Conservation (phyloP, 2,888 invertebrate genomes). For the Acanthococcus lagerstroemiae region DNA sequence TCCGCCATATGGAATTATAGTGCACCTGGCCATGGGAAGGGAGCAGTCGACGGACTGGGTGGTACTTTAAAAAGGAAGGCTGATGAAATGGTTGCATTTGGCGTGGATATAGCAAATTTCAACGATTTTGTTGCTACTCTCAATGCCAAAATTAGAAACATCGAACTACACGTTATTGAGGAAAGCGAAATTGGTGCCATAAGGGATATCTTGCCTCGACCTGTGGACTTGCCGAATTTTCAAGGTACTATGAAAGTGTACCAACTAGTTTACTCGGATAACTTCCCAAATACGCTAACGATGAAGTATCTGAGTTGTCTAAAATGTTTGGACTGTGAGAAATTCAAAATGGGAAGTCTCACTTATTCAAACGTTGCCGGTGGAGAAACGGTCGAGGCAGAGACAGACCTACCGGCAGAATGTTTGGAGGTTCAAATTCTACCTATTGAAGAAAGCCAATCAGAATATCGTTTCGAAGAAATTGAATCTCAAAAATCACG, state of each 20-base stretch:
- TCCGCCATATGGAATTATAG: constrained; percentile 36
- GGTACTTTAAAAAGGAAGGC: constrained; percentile 38
- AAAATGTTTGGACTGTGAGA: too few relatives aligned
- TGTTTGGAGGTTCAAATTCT: too few relatives aligned
- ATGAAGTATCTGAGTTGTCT: neutral
- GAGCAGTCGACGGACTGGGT: constrained; percentile 40
- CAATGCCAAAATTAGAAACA: neutral
- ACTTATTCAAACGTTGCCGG: too few relatives aligned
- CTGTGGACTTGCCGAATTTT: neutral
- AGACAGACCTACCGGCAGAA: too few relatives aligned
- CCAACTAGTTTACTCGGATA: neutral
- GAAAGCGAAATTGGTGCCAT: neutral
- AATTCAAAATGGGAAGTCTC: constrained; percentile 5
- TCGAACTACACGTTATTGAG: neutral
- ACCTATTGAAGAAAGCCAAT: too few relatives aligned
- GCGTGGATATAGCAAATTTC: constrained; percentile 30
- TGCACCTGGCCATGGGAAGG: constrained; percentile 40
- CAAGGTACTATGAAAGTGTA: neutral
- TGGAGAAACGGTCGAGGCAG: too few relatives aligned
- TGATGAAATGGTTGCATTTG: constrained; percentile 33
- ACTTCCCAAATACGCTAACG: neutral
- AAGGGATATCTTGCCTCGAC: neutral
- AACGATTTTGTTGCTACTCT: constrained; percentile 2
- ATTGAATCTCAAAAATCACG: too few relatives aligned
- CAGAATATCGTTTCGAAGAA: too few relatives aligned